Evolutionary conservation across 1,140 invertebrate genomes (phyloP).

Genomic region (Euura lappo): DNA sequence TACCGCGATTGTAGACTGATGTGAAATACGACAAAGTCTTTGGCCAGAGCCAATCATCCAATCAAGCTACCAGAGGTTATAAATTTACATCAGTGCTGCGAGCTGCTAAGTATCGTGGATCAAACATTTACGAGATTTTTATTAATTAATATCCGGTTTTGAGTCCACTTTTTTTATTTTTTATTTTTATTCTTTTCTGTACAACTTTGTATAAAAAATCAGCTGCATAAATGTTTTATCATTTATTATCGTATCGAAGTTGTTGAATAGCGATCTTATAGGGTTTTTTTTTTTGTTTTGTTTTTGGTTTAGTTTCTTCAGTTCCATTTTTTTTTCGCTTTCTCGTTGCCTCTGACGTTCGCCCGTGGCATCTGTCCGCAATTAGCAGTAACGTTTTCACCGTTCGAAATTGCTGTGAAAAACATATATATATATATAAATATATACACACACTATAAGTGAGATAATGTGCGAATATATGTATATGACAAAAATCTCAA

Average conservation of each 20-base stretch:
- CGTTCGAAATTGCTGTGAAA: conserved; percentile 54
- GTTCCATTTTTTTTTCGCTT: conserved; percentile 12
- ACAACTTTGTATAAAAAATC: not conserved
- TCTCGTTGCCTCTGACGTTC: conserved; percentile 7
- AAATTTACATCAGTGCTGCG: not conserved
- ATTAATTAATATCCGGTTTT: no score
- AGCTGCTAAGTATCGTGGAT: no score
- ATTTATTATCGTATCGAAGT: no score
- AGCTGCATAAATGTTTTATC: not conserved
- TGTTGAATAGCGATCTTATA: not conserved
- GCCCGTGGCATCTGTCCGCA: conserved; percentile 38
- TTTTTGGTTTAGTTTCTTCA: no score
- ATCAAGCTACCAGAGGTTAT: not conserved
- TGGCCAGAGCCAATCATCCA: not conserved
- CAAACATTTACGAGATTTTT: no score
- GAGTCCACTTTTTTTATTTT: not conserved
- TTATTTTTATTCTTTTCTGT: not conserved
- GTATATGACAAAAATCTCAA: no score
- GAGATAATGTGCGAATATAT: conserved; percentile 40
- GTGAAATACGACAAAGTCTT: conserved; percentile 5
- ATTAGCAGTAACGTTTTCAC: conserved; percentile 59
- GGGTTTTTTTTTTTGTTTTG: not conserved
- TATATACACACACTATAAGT: no score
- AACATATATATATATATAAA: conserved; percentile 31
- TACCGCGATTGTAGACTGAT: not conserved